Base-by-base conservation (phyloP, 2,113 vertebrate species). In the Trematomus loennbergii region DNA sequence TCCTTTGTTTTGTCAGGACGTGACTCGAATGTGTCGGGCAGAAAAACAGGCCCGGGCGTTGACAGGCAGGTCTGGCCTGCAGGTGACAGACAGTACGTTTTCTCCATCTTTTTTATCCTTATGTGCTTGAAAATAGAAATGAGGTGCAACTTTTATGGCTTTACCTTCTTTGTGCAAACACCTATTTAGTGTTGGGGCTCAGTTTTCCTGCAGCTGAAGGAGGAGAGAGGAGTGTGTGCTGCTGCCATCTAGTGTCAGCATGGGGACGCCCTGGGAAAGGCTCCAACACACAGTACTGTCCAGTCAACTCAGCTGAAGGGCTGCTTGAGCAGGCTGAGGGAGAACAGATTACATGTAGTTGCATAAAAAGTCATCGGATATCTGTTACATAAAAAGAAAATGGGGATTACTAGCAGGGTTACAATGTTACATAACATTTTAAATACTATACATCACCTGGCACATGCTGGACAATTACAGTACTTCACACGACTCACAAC, bases 211-310 rank as follows among this genome's bases (percentile, higher is more conserved):
- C 69, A 25, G 62, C 46, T 55, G 36, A 52, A 63, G 40, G 78
- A 12, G 22, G 52, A 9, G 33, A 11, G 50, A 54, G 17, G 15
- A 52, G 73, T 82, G 82, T 87, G 79, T 74, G 72, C 82, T 94
- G 91, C 93, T 94, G 91, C 93, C 93, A 92, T 94, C 93, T 95
- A 91, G 90, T 93, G 94, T 57, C 72, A n/a, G 22, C 69, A 12
- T 13, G 12, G 18, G 10, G 50, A 49, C 20, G 50, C 25, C 67
- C 80, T 85, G 75, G 66, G 72, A 82, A n/a, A 61, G 15, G 9
- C 69, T 78, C 66, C 52, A 57, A 9, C 20, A 46, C 4, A 36
- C 40, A 45, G 12, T 4, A 18, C 2, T 17, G 18, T 8, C 1
- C 36, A 40, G 36, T 7, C 7, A 64, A 12, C 67, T 57, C 36